These are phyloP conservation scores for Corvus cornix DNA, from an alignment of 2,113 vertebrate species.

Conservation along the genomic window DNA sequence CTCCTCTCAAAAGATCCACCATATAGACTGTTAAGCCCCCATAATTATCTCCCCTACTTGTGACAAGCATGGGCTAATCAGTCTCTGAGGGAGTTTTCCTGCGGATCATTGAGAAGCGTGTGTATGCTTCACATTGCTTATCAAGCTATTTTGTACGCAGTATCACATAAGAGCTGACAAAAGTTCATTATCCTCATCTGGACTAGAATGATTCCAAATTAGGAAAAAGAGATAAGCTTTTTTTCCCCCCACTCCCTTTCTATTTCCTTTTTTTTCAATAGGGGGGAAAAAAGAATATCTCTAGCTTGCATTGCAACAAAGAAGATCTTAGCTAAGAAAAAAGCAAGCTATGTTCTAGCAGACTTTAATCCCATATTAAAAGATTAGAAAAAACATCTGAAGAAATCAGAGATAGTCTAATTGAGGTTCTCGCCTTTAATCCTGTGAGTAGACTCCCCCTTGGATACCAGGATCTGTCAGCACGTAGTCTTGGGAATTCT, in stretches of 20 bases:
- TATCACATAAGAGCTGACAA: constrained; percentile 75
- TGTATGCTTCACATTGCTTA: constrained; percentile 76
- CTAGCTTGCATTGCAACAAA: constrained; percentile 65
- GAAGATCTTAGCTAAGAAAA: constrained; percentile 62
- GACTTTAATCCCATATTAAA: constrained; percentile 87
- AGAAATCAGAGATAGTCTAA: constrained; percentile 86
- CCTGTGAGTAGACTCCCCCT: constrained; percentile 78
- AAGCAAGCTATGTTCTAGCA: constrained; percentile 75
- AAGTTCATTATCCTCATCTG: constrained; percentile 81
- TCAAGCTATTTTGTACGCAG: constrained; percentile 78
- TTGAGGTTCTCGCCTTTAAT: constrained; percentile 88
- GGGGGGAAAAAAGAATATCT: not conserved
- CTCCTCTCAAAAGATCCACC: constrained; percentile 85
- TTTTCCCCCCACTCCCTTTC: not conserved
- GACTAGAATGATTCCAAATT: constrained; percentile 77
- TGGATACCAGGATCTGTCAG: constrained; percentile 83
- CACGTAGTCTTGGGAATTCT: constrained; percentile 77
- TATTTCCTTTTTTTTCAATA: not conserved
- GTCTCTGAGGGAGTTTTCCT: constrained; percentile 90
- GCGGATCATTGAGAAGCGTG: constrained; percentile 76
- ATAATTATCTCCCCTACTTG: constrained; percentile 87
- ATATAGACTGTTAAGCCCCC: constrained; percentile 81
- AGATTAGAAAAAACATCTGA: constrained; percentile 88
- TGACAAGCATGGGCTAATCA: constrained; percentile 91
- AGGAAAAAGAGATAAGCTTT: constrained; percentile 57